Conservation (phyloP, 1,140 invertebrate genomes). For the Microvelia longipes region DNA sequence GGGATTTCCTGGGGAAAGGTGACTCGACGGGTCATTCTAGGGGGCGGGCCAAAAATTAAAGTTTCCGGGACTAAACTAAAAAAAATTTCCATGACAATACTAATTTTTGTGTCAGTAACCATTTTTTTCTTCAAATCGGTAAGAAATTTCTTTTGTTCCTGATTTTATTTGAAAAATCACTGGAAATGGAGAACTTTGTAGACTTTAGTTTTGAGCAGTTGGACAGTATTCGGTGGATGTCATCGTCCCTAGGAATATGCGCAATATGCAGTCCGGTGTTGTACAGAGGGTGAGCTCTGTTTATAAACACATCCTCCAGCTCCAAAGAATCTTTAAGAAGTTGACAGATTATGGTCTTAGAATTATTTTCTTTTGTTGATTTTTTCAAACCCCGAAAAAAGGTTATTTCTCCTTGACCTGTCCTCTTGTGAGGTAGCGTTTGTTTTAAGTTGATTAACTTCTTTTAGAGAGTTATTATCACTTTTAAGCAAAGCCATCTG, state of each 20-base stretch:
- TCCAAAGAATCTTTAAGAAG: neutral
- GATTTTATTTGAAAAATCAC: neutral
- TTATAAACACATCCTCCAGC: neutral
- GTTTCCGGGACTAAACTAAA: no score
- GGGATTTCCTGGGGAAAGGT: no score
- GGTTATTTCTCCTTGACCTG: neutral
- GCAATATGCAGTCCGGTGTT: neutral
- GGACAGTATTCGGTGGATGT: neutral
- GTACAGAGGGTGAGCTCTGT: neutral
- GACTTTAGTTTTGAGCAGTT: neutral
- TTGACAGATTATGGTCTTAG: neutral
- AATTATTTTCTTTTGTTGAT: neutral
- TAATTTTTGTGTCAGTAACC: neutral
- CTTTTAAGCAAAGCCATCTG: neutral
- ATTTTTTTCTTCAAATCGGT: neutral
- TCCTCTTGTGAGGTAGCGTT: neutral
- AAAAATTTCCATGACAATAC: neutral
- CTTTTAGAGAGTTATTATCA: neutral
- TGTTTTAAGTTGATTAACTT: neutral
- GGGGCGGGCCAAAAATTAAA: no score
- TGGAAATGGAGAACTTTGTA: neutral
- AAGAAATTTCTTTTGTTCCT: neutral
- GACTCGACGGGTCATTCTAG: no score
- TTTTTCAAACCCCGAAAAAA: neutral
- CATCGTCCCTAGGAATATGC: neutral